A percentile compares a stretch with the other conserved stretches of the same genome.
Conservation (phyloP, 2,797 vertebrate species). For the Tokudaia tokunoshimensis region DNA sequence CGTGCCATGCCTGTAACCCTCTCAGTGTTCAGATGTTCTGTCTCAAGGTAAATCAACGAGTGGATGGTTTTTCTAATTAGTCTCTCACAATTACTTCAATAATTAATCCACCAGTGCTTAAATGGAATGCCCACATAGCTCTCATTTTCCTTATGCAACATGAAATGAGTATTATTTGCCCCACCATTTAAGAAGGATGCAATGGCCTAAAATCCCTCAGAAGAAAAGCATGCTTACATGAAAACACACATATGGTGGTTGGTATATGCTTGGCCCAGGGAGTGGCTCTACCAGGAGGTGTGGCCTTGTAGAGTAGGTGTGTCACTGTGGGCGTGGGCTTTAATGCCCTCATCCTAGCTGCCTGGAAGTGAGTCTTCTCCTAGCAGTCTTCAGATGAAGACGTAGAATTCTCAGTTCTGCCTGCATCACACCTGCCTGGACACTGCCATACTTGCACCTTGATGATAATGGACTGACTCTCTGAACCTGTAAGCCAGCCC, state of each 20-base stretch:
- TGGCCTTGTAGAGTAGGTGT: background rate
- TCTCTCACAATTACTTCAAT: background rate
- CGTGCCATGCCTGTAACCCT: background rate
- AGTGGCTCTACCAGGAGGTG: background rate
- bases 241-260: background rate
- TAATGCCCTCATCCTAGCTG: background rate
- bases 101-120: background rate
- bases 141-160: background rate
- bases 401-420: background rate
- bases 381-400: background rate
- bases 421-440: background rate
- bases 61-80: background rate
- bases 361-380: background rate
- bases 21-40: background rate
- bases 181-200: background rate
- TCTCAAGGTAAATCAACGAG: slow-evolving; percentile 34
- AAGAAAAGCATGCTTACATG: background rate
- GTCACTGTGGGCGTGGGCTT: background rate
- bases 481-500: background rate
- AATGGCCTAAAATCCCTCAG: background rate
- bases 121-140: background rate
- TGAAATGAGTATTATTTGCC: slow-evolving; percentile 26
- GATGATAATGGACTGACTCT: background rate
- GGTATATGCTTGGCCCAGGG: background rate
- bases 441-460: background rate